Evolutionary conservation across 2,797 vertebrate genomes (phyloP), one percentile per base, ranked within the genome.

Genomic region (Lutjanus campechanus): DNA sequence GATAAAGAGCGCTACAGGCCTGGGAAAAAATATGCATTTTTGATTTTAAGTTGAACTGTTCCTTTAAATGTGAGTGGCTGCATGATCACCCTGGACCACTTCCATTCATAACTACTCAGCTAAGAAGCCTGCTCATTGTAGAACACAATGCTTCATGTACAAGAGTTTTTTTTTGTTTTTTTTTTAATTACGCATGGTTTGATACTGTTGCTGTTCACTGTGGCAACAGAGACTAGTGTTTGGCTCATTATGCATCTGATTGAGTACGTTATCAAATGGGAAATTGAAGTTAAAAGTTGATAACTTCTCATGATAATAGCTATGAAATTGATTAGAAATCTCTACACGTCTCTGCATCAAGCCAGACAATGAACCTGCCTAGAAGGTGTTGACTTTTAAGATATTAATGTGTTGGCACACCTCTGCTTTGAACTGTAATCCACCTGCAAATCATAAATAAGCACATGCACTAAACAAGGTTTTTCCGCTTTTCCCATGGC

Each of bases 371-470:
- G 53, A 73, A 61, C 9, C 36, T 68, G 55, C 43, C 40, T 50
- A 44, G 77, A 75, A 46, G 20, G 36, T 67, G 69, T 74, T 68
- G 49, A 86, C 46, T 74, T 36, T 79, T 41, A 73, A 56, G 76
- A 88, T 83, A 88, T 82, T 74, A 86, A 81, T 86, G 69, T 81
- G 82, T 81, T 91, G 81, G 83, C 91, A 85, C 73, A 74, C 40
- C 68, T 81, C 74, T 80, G 76, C 80, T 87, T 80, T 87, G 71
- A 91, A 91, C 85, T 81, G 40, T 82, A 90, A 92, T 91, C 90
- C 93, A 94, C 94, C 94, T 95, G 93, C 89, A 92, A 87, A 93
- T 92, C 89, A 92, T 93, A 94, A 95, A 93, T 91, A 90, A 87
- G 51, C 55, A 20, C 79, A 83, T 83, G 83, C 83, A 82, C 87